Evolutionary conservation across 1,140 invertebrate species (phyloP), one percentile per base, ranked within the genome.

Genomic region (Heliconius melpomene): DNA sequence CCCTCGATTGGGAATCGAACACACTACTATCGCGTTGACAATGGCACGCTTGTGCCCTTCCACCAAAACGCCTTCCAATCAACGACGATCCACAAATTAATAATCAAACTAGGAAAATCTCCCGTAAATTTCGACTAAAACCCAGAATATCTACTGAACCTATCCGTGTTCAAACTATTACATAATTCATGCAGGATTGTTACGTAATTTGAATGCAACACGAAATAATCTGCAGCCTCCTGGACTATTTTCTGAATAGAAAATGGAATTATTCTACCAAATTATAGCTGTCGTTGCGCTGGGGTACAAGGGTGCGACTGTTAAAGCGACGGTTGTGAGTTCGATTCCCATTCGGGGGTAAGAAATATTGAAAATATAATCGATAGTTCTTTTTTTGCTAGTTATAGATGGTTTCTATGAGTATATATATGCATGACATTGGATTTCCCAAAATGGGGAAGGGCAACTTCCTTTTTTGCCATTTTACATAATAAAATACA

Each of bases 111-210:
- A 23, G 23, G 3, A 11, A 11, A 23, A 60, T 8, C 54, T 26
- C 7, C 7, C 5, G 11, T 23, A 60, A 60, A 60, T 60, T 20
- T 60, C 5, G 16, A 52, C 50, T 20, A 52, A 52, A 52, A 20
- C 20, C 26, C n/a, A 60, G 9, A 9, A 23, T 26, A 60, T 66
- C 60, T 66, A 29, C 23, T 29, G 60, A 18, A 26, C 60, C 60
- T 57, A 71, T 38, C 9, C 36, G 36, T 20, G 71, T 20, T 36
- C 71, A 23, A 16, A 36, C 23, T 66, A 66, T 72, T 72, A 72
- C 71, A 72, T 72, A 72, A 72, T 72, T 72, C 71, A 72, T 72
- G 20, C 71, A 38, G 71, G 71, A 72, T 72, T 72, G 71, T 72
- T 72, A 72, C 36, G 32, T 11, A 72, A 72, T 72, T 72, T 40